Base-by-base conservation (phyloP, 2,888 invertebrate genomes). In the Drosophila aldrichi region DNA sequence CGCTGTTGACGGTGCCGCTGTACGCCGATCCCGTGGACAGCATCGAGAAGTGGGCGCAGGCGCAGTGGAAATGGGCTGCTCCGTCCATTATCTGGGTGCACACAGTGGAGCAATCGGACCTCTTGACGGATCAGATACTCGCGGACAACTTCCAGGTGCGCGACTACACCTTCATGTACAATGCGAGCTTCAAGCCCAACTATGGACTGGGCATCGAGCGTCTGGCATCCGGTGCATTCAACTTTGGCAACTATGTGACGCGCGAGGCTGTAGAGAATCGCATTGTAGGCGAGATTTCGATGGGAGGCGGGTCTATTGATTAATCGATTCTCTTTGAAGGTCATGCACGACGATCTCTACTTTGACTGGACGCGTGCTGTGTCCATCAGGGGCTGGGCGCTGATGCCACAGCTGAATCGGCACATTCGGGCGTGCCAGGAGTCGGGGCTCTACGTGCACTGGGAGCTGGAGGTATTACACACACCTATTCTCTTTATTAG, bases 281-380 rank as follows among this genome's bases (percentile, higher is more conserved):
- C 67, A 90, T 92, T 74, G 92, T 92, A 67, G 56, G 66, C 7
- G 18, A 18, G n/a, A 43, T 38, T 9, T 46, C 22, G 10, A 5
- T 9, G 3, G 2, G 2, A 2, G 2, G 5, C 12, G 4, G 10
- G 22, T 29, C 3, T 25, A 25, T 14, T 38, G 14, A 20, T 14
- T n/a, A 5, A 8, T 9, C 4, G 1, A 14, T 5, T 18, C 9
- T 18, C 1, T 14, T 5, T 12, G 8, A n/a, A 92, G 92, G 79
- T 92, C 4, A 59, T 82, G 2, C 91, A 83, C 20, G 92, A 92
- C 65, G 91, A 92, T 74, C 51, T 92, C 0, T 92, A 90, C 54
- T 92, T 90, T 48, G 92, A 92, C 58, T 92, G 92, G 89, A 92
- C 92, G 1, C 81, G 91, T 14, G 92, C 89, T 2, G 91, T 92